These are phyloP conservation scores for Hedya salicella DNA, from an alignment of 2,888 invertebrate species.

Conservation along the genomic window DNA sequence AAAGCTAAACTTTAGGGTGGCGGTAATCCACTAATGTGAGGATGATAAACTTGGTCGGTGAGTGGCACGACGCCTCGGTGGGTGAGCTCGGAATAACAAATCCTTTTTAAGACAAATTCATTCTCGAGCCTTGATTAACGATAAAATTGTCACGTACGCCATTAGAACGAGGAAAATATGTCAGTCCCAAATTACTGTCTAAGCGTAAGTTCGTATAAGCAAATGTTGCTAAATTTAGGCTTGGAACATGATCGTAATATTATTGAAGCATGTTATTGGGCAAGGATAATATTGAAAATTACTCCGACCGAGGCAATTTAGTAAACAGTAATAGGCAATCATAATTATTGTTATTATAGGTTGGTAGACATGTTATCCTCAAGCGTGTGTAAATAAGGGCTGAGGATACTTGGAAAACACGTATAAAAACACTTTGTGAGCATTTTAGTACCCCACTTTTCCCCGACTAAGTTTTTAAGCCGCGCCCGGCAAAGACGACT, in stretches of 20 bases:
- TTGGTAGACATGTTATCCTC: neutral
- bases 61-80: constrained; percentile 35
- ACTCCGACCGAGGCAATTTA: neutral
- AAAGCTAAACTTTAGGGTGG: constrained; percentile 62
- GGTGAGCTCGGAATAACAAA: constrained; percentile 36
- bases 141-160: constrained; percentile 36
- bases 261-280: neutral
- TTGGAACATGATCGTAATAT: neutral
- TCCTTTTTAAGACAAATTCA: constrained; percentile 37
- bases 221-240: neutral
- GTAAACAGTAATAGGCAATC: neutral
- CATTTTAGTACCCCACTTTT: constrained; percentile 33
- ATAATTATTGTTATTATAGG: neutral
- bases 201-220: neutral
- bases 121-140: constrained; percentile 37
- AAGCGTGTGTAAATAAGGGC: neutral
- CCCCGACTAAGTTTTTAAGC: constrained; percentile 40
- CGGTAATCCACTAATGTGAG: constrained; percentile 69
- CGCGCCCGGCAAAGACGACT: constrained; percentile 32
- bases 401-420: constrained; percentile 18
- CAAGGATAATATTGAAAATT: constrained; percentile 3
- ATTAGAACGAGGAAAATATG: constrained; percentile 11
- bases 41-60: constrained; percentile 53
- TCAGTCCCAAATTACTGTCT: neutral
- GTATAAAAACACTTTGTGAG: constrained; percentile 36